These are phyloP conservation scores for Phaenicophaeus curvirostris DNA, from an alignment of 2,797 vertebrate genomes.

Conservation along the genomic window DNA sequence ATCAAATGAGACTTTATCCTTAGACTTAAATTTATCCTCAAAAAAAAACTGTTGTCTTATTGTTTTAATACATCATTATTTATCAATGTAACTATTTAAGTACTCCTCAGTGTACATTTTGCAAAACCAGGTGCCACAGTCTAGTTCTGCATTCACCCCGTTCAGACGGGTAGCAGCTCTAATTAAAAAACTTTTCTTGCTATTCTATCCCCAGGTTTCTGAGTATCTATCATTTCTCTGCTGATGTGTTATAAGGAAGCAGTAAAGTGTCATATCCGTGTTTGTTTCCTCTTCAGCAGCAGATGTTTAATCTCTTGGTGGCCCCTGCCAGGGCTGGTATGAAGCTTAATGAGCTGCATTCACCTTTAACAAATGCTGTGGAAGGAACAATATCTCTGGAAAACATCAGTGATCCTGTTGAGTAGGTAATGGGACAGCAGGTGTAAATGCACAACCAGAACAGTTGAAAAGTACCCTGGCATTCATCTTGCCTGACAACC, in stretches of 20 bases:
- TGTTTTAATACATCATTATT: background rate
- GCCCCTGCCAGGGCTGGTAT: background rate
- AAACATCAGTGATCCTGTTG: background rate
- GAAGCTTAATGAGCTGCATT: background rate
- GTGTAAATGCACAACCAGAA: background rate
- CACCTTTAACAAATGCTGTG: background rate
- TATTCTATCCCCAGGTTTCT: background rate
- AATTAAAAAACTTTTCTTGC: background rate
- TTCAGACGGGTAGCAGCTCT: rapidly evolving
- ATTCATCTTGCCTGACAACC: background rate
- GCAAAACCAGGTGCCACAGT: background rate
- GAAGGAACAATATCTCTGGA: background rate
- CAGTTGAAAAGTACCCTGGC: background rate
- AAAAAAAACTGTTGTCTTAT: background rate
- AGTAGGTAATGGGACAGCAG: background rate
- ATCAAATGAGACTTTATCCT: background rate
- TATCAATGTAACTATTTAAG: background rate
- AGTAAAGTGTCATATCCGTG: background rate
- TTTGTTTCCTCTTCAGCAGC: background rate
- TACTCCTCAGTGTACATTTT: background rate
- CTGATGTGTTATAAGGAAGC: background rate
- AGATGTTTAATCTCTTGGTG: background rate
- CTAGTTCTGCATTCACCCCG: background rate
- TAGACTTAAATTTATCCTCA: background rate
- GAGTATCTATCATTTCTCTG: background rate